These are phyloP conservation scores for Xyrauchen texanus DNA, from an alignment of 2,113 vertebrate genomes.

Conservation along the genomic window DNA sequence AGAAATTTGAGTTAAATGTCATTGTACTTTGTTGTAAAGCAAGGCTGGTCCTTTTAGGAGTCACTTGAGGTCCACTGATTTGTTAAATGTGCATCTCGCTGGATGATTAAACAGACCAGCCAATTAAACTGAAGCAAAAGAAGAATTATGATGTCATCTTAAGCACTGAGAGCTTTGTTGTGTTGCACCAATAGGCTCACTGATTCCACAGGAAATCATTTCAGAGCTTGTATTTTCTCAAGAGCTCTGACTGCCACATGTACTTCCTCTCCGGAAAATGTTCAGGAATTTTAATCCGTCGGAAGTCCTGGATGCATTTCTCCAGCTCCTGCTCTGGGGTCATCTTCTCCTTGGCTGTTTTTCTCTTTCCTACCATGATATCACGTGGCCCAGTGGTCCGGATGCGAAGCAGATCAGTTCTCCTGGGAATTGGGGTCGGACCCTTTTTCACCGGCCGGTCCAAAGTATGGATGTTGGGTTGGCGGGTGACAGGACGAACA, in stretches of 20 bases:
- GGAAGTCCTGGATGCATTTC: conserved; percentile 98
- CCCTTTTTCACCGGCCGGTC: conserved; percentile 89
- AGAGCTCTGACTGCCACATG: conserved; percentile 95
- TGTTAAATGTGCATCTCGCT: conserved; percentile 33
- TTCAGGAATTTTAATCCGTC: conserved; percentile 94
- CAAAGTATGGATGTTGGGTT: conserved; percentile 90
- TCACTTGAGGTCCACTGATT: conserved; percentile 48
- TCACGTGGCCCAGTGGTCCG: conserved; percentile 89
- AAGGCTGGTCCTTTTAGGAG: conserved; percentile 24
- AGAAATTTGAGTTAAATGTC: conserved; percentile 47
- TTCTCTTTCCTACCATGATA: conserved; percentile 85
- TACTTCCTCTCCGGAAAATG: conserved; percentile 93
- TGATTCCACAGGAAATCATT: conserved; percentile 12
- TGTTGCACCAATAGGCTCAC: conserved; percentile 16
- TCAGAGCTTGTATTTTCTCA: conserved; percentile 93
- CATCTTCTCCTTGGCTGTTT: conserved; percentile 90
- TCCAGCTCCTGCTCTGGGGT: conserved; percentile 96
- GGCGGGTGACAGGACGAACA: conserved; percentile 85
- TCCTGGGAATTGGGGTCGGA: conserved; percentile 84
- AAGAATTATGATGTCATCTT: conserved; percentile 44
- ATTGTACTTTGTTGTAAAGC: conserved; percentile 47
- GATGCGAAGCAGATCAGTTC: conserved; percentile 92
- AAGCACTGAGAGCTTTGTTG: conserved; percentile 37
- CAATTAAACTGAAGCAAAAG: conserved; percentile 39
- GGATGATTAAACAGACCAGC: conserved; percentile 35